Percentiles rank a stretch among this genome's conserved stretches.
Evolutionary conservation across 2,113 vertebrate genomes (phyloP).

Genomic region (Dicentrarchus labrax): DNA sequence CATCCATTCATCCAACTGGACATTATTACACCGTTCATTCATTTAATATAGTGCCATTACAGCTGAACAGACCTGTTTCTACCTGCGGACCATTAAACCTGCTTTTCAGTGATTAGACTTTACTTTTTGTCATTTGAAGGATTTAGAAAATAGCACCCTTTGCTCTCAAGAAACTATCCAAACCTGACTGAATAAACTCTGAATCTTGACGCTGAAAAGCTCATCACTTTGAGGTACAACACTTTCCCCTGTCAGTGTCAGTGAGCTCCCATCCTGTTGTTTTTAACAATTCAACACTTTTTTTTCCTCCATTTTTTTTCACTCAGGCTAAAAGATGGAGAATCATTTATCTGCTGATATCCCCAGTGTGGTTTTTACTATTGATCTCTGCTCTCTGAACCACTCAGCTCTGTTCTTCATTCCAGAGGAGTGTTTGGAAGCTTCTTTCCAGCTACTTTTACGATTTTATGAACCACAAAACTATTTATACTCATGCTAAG

Average conservation of each 20-base stretch:
- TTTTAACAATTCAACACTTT: slow-evolving; percentile 26
- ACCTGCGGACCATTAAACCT: slow-evolving; percentile 29
- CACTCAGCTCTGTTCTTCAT: slow-evolving; percentile 1
- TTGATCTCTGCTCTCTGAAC: slow-evolving; percentile 4
- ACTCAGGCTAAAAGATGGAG: slow-evolving; percentile 2
- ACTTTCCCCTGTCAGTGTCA: slow-evolving; percentile 7
- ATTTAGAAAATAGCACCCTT: background rate
- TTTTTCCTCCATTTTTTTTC: too few relatives aligned
- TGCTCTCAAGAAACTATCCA: background rate
- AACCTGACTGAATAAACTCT: background rate
- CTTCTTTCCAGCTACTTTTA: background rate
- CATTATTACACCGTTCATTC: slow-evolving; percentile 47
- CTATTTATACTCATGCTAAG: background rate
- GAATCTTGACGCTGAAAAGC: background rate
- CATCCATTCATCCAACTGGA: slow-evolving; percentile 51
- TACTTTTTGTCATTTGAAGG: background rate
- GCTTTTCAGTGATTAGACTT: background rate
- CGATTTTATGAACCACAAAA: background rate
- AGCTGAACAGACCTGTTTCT: slow-evolving; percentile 38
- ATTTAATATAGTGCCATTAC: slow-evolving; percentile 32
- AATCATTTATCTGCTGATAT: background rate
- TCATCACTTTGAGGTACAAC: slow-evolving; percentile 10
- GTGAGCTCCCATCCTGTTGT: background rate
- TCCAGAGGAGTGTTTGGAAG: background rate
- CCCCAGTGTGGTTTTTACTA: slow-evolving; percentile 13